phyloP scores from a whole-genome alignment of 2,113 vertebrate species.

The Hydropotes inermis region DNA sequence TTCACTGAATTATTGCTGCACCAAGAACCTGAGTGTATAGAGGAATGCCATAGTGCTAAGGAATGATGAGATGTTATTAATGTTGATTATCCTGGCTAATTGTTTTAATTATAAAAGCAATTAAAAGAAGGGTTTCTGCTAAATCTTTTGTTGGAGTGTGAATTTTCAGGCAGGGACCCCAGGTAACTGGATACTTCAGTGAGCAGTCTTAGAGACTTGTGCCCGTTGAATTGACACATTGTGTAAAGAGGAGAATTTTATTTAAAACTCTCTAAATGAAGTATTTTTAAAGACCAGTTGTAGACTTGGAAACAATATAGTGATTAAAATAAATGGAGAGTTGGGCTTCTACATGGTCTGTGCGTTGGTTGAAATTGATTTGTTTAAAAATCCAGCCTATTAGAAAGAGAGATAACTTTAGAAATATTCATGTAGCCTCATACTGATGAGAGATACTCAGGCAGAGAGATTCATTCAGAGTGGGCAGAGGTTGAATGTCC shows the following conservation, averaged over 20 bases:
- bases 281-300: neutral
- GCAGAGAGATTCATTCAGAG: neutral
- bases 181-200: neutral
- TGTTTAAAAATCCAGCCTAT: neutral
- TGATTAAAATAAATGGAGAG: neutral
- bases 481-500: neutral
- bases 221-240: neutral
- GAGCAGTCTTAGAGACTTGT: neutral
- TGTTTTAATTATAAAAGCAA: neutral
- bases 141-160: neutral
- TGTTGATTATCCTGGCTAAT: neutral
- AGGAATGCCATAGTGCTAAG: neutral
- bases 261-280: neutral
- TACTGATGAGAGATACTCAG: neutral
- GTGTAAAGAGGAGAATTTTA: neutral
- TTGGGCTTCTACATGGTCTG: neutral
- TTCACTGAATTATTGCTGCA: neutral
- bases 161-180: neutral
- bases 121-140: neutral
- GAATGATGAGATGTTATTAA: neutral
- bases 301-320: neutral
- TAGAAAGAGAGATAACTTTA: neutral
- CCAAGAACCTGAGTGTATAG: neutral
- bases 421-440: neutral
- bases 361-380: neutral